Evolutionary conservation across 2,888 invertebrate genomes (phyloP), one percentile per base, ranked within the genome.

Genomic region (Tromatobia lineatoria): DNA sequence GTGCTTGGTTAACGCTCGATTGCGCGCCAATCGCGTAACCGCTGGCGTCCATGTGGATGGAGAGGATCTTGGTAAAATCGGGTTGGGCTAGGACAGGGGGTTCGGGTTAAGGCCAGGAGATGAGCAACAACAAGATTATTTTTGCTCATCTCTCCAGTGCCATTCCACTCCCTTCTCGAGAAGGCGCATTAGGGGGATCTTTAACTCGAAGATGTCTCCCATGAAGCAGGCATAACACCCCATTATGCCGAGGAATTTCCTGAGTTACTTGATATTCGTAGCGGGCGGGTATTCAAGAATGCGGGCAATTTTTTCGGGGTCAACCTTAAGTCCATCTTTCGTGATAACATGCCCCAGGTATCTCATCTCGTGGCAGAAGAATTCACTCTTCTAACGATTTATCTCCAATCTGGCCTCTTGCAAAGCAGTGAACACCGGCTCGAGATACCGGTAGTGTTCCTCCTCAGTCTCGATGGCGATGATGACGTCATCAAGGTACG

Each of bases 211-310:
- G 0, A 78, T 50, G 10, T 42, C n/a, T n/a, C n/a, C n/a, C n/a
- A n/a, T n/a, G n/a, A n/a, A n/a, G n/a, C n/a, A n/a, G n/a, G n/a
- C n/a, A n/a, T n/a, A n/a, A n/a, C n/a, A n/a, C n/a, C n/a, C n/a
- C n/a, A n/a, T n/a, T n/a, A n/a, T n/a, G n/a, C 38, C 3, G 3
- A 88, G 66, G 54, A 90, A 89, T 8, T 87, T 18, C 10, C 87
- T 66, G 2, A 90, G 11, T 29, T 89, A 77, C 20, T 85, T 83
- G 3, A 78, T 0, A 11, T 54, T n/a, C n/a, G n/a, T 82, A n/a
- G 86, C 85, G 4, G 79, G 50, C 2, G n/a, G n/a, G n/a, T n/a
- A n/a, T n/a, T n/a, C n/a, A n/a, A n/a, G n/a, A n/a, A n/a, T n/a
- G n/a, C n/a, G n/a, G n/a, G n/a, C n/a, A n/a, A n/a, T n/a, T n/a